These are phyloP conservation scores for Apteryx owenii DNA, from an alignment of 2,113 vertebrate genomes.

Conservation along the genomic window DNA sequence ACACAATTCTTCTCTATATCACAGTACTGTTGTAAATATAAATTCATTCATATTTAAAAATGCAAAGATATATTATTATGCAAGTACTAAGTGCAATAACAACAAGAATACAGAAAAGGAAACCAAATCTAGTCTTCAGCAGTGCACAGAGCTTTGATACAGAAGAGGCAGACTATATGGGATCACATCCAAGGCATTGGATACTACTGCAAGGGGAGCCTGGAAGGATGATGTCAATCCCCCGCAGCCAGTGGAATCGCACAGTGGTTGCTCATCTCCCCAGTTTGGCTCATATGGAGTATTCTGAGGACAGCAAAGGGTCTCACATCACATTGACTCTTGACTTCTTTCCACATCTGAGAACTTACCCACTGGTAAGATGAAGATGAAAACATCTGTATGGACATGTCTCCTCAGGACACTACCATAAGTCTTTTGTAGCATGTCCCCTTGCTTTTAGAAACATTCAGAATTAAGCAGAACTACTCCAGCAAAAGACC, in stretches of 20 bases:
- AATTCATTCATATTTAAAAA: not conserved
- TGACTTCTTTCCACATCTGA: not conserved
- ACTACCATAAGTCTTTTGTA: not conserved
- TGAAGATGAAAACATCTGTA: not conserved
- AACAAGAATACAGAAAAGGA: not conserved
- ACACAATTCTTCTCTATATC: not conserved
- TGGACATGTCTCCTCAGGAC: not conserved
- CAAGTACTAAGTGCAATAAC: not conserved
- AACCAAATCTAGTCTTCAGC: not conserved
- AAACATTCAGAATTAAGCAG: not conserved
- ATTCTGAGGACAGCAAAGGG: not conserved
- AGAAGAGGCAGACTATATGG: not conserved
- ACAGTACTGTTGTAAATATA: not conserved
- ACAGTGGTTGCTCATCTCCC: not conserved
- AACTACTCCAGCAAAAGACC: not conserved
- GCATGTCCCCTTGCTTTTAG: not conserved
- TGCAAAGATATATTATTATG: not conserved
- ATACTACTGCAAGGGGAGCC: not conserved
- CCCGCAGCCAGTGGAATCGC: not conserved
- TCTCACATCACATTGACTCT: not conserved
- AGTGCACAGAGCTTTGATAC: not conserved
- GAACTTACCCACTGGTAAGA: rapidly evolving
- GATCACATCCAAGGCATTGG: not conserved
- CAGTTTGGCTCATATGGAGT: not conserved
- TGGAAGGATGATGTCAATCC: not conserved